A percentile compares a stretch with the other conserved stretches of the same genome.
Evolutionary conservation across 2,888 invertebrate species (phyloP).

Genomic region (Hartigia nigra): DNA sequence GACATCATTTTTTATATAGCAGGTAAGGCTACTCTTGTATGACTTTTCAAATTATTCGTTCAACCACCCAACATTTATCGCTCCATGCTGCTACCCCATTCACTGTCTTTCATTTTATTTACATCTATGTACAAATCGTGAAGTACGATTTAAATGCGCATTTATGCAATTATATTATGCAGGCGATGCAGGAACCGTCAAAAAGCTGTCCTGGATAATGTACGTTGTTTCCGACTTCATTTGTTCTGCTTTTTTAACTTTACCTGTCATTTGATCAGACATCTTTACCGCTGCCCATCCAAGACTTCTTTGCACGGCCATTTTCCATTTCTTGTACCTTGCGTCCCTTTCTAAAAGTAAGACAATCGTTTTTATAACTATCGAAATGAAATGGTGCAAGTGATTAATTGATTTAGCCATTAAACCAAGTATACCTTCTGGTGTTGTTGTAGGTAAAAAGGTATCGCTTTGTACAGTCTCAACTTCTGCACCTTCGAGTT

Average conservation of each 20-base stretch:
- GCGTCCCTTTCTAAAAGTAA: slow-evolving; percentile 78
- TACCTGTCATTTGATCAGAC: slow-evolving; percentile 83
- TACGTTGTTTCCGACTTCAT: background rate
- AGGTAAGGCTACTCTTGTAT: background rate
- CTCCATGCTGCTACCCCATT: background rate
- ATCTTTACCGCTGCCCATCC: slow-evolving; percentile 87
- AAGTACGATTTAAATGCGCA: background rate
- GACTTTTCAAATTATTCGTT: background rate
- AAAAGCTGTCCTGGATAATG: background rate
- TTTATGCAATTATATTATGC: slow-evolving; percentile 6
- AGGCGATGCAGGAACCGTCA: slow-evolving; percentile 9
- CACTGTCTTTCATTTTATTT: background rate
- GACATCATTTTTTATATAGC: background rate
- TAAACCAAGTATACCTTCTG: slow-evolving; percentile 70
- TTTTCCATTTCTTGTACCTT: slow-evolving; percentile 92
- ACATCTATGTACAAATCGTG: background rate
- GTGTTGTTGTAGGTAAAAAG: slow-evolving; percentile 84
- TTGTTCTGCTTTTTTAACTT: slow-evolving; percentile 34
- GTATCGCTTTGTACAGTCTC: slow-evolving; percentile 76
- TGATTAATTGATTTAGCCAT: background rate
- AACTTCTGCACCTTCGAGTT: slow-evolving; percentile 72
- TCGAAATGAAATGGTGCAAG: background rate
- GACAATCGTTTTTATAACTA: background rate
- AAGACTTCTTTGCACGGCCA: slow-evolving; percentile 91
- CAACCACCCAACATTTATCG: background rate